Conservation (phyloP, 2,888 invertebrate genomes). For the Gastrophysa polygoni region DNA sequence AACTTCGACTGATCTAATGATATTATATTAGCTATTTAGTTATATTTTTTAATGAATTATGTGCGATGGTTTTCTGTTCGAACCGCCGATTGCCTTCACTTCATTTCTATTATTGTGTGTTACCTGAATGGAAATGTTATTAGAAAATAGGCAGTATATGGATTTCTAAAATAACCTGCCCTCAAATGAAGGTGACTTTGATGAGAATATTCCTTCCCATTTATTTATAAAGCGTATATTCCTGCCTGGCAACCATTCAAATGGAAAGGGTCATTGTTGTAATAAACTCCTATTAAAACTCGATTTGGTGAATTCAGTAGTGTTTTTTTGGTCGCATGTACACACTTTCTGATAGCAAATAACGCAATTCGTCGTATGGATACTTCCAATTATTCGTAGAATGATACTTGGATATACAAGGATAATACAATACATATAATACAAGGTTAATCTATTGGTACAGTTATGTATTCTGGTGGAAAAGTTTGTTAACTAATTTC, state of each 20-base stretch:
- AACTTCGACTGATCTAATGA: too few species aligned
- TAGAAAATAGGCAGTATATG: background rate
- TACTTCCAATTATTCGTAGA: too few species aligned
- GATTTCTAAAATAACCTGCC: constrained; percentile 1
- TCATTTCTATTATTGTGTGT: background rate
- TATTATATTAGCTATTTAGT: too few species aligned
- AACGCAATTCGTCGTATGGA: too few species aligned
- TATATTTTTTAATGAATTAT: too few species aligned
- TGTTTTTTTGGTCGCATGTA: background rate
- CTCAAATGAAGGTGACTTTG: constrained; percentile 43
- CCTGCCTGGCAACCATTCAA: constrained; percentile 40
- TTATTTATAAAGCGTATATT: constrained; percentile 40
- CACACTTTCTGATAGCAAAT: too few species aligned
- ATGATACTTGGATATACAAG: too few species aligned
- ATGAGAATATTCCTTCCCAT: constrained; percentile 31
- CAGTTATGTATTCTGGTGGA: too few species aligned
- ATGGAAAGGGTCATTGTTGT: constrained; percentile 35
- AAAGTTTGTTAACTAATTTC: too few species aligned
- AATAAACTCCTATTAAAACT: constrained; percentile 6
- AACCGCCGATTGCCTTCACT: background rate
- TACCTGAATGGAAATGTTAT: background rate
- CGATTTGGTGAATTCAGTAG: background rate
- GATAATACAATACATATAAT: too few species aligned
- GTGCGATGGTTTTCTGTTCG: too few species aligned
- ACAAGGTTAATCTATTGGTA: too few species aligned